phyloP scores from a whole-genome alignment of 2,113 vertebrate species.

The Pedionomus torquatus region DNA sequence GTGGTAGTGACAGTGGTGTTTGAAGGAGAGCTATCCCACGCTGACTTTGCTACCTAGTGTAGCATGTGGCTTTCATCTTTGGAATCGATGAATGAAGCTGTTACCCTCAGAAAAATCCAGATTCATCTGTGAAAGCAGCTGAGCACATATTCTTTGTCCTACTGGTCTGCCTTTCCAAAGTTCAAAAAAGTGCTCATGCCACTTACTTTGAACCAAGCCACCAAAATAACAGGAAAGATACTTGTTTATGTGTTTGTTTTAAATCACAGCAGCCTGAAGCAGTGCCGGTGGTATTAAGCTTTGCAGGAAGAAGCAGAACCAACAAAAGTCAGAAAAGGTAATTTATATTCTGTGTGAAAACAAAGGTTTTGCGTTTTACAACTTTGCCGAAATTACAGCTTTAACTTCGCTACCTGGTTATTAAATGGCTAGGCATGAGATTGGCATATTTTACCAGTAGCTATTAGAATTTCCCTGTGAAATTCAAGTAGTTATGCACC shows the following conservation, averaged over 20 bases:
- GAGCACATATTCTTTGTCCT: neutral
- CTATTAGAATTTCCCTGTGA: neutral
- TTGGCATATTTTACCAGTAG: neutral
- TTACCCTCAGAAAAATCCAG: neutral
- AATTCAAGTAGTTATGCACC: neutral
- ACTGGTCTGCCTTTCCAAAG: neutral
- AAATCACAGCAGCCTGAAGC: neutral
- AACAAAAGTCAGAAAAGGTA: neutral
- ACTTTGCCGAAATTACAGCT: neutral
- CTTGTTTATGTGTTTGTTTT: neutral
- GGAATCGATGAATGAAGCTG: neutral
- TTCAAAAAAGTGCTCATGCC: neutral
- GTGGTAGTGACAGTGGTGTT: neutral
- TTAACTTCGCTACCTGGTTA: neutral
- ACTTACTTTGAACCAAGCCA: neutral
- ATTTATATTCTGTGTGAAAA: neutral
- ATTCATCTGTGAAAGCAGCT: neutral
- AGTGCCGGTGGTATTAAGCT: neutral
- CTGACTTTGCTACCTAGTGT: neutral
- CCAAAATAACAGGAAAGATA: neutral
- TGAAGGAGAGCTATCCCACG: neutral
- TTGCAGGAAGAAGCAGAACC: neutral
- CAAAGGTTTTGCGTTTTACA: neutral
- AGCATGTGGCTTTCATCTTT: neutral
- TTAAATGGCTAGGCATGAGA: neutral